A percentile compares a stretch with the other conserved stretches of the same genome.
These are phyloP conservation scores for Apotomis turbidana DNA, from an alignment of 2,888 invertebrate genomes.

Conservation along the genomic window DNA sequence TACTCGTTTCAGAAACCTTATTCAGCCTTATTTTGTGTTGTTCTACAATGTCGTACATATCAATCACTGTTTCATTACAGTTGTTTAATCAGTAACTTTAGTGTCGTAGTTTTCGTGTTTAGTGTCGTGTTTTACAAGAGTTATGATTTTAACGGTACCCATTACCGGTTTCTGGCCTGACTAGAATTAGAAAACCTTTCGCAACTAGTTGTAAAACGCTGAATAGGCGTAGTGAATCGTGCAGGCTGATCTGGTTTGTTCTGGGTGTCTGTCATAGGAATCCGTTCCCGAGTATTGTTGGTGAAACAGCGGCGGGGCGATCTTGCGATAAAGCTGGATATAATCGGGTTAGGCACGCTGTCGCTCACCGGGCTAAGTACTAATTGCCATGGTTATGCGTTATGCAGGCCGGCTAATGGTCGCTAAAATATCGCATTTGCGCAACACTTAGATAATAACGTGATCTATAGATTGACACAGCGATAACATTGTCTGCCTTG, in stretches of 20 bases:
- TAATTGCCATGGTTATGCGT: constrained; percentile 76
- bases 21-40: constrained; percentile 58
- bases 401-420: constrained; percentile 69
- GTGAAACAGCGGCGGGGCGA: constrained; percentile 56
- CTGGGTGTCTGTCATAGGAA: constrained; percentile 68
- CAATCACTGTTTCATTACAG: constrained; percentile 54
- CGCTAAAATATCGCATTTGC: constrained; percentile 71
- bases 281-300: constrained; percentile 69
- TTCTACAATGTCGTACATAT: constrained; percentile 50
- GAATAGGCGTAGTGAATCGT: constrained; percentile 58
- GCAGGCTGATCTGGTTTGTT: constrained; percentile 62
- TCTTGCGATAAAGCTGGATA: constrained; percentile 71
- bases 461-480: constrained; percentile 68
- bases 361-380: constrained; percentile 75
- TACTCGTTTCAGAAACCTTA: constrained; percentile 54
- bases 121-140: constrained; percentile 60
- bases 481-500: constrained; percentile 65
- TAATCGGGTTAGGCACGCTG: constrained; percentile 79
- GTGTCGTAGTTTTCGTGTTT: too few relatives aligned
- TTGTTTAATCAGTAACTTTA: constrained; percentile 50
- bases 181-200: constrained; percentile 51
- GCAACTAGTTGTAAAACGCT: constrained; percentile 58
- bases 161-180: constrained; percentile 54
- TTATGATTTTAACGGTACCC: constrained; percentile 55
- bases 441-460: constrained; percentile 64